These are phyloP conservation scores for Rhadinocentrus ornatus DNA, from an alignment of 2,797 vertebrate species.

Conservation along the genomic window DNA sequence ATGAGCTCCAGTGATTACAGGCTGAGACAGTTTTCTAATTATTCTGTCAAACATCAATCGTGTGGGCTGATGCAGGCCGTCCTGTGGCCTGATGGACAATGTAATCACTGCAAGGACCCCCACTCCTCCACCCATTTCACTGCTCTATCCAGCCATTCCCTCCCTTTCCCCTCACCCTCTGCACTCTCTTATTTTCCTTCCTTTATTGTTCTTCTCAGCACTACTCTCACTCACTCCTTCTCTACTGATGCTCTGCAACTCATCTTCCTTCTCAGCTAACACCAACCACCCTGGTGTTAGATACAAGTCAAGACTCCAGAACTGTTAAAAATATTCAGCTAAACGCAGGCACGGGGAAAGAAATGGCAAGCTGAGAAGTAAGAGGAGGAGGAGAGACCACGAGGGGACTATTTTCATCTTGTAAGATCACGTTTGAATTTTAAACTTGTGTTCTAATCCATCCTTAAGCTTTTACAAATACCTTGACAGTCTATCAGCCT, in stretches of 20 bases:
- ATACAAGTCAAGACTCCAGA: slow-evolving; percentile 17
- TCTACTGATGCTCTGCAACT: slow-evolving; percentile 22
- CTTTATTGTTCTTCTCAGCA: slow-evolving; percentile 41
- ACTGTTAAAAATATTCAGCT: slow-evolving; percentile 14
- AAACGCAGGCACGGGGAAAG: slow-evolving; percentile 7
- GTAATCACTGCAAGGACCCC: slow-evolving; percentile 88
- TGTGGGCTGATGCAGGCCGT: slow-evolving; percentile 86
- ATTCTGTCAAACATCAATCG: slow-evolving; percentile 99
- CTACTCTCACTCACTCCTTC: slow-evolving; percentile 21
- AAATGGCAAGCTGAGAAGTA: slow-evolving; percentile 1
- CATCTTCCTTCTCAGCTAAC: slow-evolving; percentile 19
- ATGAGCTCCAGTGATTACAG: slow-evolving; percentile 91
- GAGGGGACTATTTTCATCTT: background rate
- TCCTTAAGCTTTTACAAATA: background rate
- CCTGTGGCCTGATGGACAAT: slow-evolving; percentile 91
- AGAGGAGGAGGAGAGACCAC: background rate
- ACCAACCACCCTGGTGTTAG: background rate
- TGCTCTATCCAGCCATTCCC: slow-evolving; percentile 40
- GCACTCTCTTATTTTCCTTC: slow-evolving; percentile 42
- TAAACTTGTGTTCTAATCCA: background rate
- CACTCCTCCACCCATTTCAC: slow-evolving; percentile 40
- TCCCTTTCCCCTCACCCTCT: slow-evolving; percentile 38
- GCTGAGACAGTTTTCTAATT: slow-evolving; percentile 99
- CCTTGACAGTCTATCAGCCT: background rate
- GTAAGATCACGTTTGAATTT: background rate